Evolutionary conservation across 2,888 invertebrate genomes (phyloP), one percentile per base, ranked within the genome.

Genomic region (Morpho helenor): DNA sequence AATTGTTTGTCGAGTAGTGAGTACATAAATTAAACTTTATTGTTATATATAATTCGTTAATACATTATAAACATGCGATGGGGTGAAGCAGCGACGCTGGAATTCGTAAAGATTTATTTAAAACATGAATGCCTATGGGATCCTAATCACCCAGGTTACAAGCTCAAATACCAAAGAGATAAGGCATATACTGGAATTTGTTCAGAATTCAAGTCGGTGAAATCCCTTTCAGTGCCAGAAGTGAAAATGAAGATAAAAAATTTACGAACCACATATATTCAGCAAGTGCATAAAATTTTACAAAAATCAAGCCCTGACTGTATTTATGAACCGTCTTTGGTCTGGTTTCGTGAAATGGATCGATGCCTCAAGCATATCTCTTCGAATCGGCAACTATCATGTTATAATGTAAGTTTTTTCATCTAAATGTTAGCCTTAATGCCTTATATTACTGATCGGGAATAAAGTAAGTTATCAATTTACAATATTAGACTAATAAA

Each of bases 81-180:
- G 91, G 80, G 83, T 65, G 91, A 91, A 74, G 71, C 81, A 47
- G 79, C 83, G 23, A 91, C 91, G 2, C 67, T 84, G 57, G 77
- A 84, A 66, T 91, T 92, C 66, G 90, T 91, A 8, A 89, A 85
- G 72, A 74, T 89, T 55, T 92, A 91, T 71, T 73, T 89, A 55
- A 85, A 84, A 62, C 80, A 90, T 59, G 91, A 91, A 68, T 88
- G 88, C 61, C 74, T 92, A 8, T 92, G 91, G 91, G 87, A 91
- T 69, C 82, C 87, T 1, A 67, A 72, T 48, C 82, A 87, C 64
- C 72, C 79, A 0, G 77, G 75, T 8, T 91, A 91, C 66, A 89
- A 85, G 74, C 61, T 79, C 7, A 83, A 79, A 68, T 73, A 72
- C 60, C 78, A 78, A 64, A 77, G 91, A 62, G 79, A 85, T 53